A percentile compares a stretch with the other conserved stretches of the same genome.
Conservation (phyloP, 1,140 invertebrate species). For the Drosophila erecta region DNA sequence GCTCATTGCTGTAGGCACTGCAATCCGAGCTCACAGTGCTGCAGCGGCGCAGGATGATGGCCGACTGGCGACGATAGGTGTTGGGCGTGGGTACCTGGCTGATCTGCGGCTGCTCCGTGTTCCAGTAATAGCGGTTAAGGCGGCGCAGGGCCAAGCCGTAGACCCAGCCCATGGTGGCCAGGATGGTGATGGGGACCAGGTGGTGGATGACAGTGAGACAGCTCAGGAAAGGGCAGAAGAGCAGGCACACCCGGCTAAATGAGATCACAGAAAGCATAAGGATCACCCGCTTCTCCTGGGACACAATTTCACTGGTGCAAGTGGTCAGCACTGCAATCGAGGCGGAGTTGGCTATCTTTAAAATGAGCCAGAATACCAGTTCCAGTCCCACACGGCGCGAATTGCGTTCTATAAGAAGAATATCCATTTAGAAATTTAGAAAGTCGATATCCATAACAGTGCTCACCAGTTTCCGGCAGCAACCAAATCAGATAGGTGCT, state of each 20-base stretch:
- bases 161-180: slow-evolving; percentile 66
- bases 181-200: slow-evolving; percentile 67
- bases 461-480: slow-evolving; percentile 63
- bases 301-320: slow-evolving; percentile 77
- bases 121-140: slow-evolving; percentile 77
- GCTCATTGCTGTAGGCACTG: slow-evolving; percentile 59
- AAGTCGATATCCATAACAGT: rapidly evolving
- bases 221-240: slow-evolving; percentile 63
- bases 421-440: neutral
- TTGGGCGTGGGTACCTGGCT: slow-evolving; percentile 70
- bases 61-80: slow-evolving; percentile 70
- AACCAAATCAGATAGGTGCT: slow-evolving; percentile 73
- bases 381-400: slow-evolving; percentile 66
- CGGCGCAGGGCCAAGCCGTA: slow-evolving; percentile 66
- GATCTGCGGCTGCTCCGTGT: slow-evolving; percentile 60
- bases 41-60: slow-evolving; percentile 54
- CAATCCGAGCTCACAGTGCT: slow-evolving; percentile 58
- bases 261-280: slow-evolving; percentile 73
- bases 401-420: slow-evolving; percentile 42
- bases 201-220: slow-evolving; percentile 67
- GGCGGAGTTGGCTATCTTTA: slow-evolving; percentile 75
- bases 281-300: slow-evolving; percentile 59
- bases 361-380: slow-evolving; percentile 70
- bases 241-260: slow-evolving; percentile 67
- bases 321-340: slow-evolving; percentile 75